Conservation (phyloP, 2,888 invertebrate species). For the Agriopis leucophaearia region DNA sequence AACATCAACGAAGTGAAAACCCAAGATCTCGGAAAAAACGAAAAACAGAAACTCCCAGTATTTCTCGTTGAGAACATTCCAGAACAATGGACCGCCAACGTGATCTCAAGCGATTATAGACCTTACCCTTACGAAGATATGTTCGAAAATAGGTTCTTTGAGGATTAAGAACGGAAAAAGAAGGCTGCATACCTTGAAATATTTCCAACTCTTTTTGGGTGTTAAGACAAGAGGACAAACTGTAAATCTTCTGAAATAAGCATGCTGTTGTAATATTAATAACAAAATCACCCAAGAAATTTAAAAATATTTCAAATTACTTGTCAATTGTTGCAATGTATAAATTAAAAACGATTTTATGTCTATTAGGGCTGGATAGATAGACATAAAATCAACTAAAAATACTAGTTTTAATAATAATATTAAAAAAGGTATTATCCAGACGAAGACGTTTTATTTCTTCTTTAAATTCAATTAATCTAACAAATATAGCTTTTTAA, state of each 20-base stretch:
- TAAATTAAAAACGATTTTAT: slow-evolving; percentile 47
- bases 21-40: slow-evolving; percentile 40
- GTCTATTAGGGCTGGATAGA: slow-evolving; percentile 64
- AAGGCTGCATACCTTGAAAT: slow-evolving; percentile 30
- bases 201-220: slow-evolving; percentile 16
- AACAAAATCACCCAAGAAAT: slow-evolving; percentile 10
- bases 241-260: slow-evolving; percentile 27
- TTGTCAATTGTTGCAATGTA: slow-evolving; percentile 40
- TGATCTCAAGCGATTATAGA: slow-evolving; percentile 58
- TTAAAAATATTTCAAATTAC: slow-evolving; percentile 31
- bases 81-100: slow-evolving; percentile 56
- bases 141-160: slow-evolving; percentile 56
- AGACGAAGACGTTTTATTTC: slow-evolving; percentile 49
- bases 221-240: slow-evolving; percentile 21
- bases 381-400: slow-evolving; percentile 50
- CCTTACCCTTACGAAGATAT: slow-evolving; percentile 60
- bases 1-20: slow-evolving; percentile 50
- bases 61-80: slow-evolving; percentile 60
- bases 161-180: slow-evolving; percentile 27
- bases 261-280: not conserved
- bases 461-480: slow-evolving; percentile 39
- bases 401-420: slow-evolving; percentile 33
- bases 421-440: slow-evolving; percentile 38
- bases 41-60: slow-evolving; percentile 52
- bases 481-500: slow-evolving; percentile 45